Percentiles rank a stretch among this genome's conserved stretches.
phyloP scores from a whole-genome alignment of 2,797 vertebrate genomes.

The Cheracebus regulus region DNA sequence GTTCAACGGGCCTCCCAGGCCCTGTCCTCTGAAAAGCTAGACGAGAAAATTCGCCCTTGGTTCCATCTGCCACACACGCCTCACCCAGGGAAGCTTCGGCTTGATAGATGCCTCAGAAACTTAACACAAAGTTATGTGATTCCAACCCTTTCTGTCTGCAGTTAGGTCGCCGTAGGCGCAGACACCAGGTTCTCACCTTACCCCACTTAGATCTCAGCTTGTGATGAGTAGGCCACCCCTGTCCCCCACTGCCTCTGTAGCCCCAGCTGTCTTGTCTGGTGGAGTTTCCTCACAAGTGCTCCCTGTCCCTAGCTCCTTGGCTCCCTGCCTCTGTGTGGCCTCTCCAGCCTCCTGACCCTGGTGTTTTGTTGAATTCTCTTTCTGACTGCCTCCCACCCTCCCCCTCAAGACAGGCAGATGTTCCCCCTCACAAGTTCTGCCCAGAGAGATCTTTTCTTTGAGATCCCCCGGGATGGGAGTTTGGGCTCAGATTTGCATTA shows the following conservation, averaged over 20 bases:
- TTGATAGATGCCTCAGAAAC: background rate
- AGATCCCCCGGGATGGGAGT: background rate
- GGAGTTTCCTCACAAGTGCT: background rate
- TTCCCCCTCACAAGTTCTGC: background rate
- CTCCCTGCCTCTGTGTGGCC: background rate
- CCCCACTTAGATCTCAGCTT: background rate
- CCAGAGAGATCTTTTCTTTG: background rate
- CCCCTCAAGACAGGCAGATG: background rate
- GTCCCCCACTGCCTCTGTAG: background rate
- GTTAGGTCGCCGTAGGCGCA: too few relatives aligned
- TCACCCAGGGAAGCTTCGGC: background rate
- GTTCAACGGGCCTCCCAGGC: background rate
- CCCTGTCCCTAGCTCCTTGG: background rate
- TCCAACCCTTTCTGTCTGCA: background rate
- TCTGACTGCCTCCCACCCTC: background rate
- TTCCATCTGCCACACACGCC: background rate
- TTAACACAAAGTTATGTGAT: conserved; percentile 14
- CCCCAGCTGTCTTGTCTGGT: background rate
- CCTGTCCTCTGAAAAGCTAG: background rate
- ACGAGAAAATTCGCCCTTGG: background rate
- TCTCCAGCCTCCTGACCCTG: background rate
- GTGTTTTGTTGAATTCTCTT: background rate
- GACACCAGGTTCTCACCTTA: background rate
- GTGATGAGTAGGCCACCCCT: background rate
- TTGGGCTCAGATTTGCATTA: background rate